phyloP scores from a whole-genome alignment of 1,140 invertebrate genomes.

The Drosophila virilis region DNA sequence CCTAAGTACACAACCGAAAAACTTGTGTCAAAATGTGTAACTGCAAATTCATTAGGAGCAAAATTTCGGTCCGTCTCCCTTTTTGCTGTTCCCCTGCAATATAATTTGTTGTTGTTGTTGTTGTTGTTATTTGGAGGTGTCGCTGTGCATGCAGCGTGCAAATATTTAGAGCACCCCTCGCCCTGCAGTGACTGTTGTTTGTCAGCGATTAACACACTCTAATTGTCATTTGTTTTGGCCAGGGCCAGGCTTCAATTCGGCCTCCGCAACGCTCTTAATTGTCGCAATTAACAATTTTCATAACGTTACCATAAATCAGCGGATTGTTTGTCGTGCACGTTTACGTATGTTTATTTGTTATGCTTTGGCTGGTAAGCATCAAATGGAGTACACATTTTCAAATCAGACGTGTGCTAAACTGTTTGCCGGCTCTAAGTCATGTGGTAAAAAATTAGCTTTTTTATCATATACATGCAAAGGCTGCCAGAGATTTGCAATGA shows the following conservation, averaged over 20 bases:
- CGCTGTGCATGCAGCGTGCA: conserved; percentile 46
- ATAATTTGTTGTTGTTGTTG: not conserved
- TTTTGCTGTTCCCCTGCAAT: conserved; percentile 5
- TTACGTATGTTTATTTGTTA: conserved; percentile 10
- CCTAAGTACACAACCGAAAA: conserved; percentile 65
- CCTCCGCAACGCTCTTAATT: conserved; percentile 11
- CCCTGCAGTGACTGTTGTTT: conserved; percentile 17
- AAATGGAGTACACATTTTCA: conserved; percentile 5
- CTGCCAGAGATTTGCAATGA: not conserved
- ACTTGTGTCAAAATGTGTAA: conserved; percentile 45
- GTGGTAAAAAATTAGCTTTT: conserved; percentile 60
- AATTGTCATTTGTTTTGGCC: conserved; percentile 76
- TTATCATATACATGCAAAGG: conserved; percentile 37
- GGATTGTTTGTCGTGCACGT: conserved; percentile 22
- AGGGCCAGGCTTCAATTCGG: conserved; percentile 24
- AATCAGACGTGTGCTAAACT: conserved; percentile 46
- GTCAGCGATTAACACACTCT: conserved; percentile 70
- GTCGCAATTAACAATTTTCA: conserved; percentile 70
- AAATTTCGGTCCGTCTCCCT: not conserved
- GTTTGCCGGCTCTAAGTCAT: conserved; percentile 40
- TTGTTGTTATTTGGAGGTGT: conserved; percentile 31
- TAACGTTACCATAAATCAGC: conserved; percentile 66
- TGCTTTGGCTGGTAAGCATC: not conserved
- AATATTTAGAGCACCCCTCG: conserved; percentile 31
- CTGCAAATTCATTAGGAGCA: conserved; percentile 54